phyloP scores from a whole-genome alignment of 2,113 vertebrate genomes.

The Toxostoma redivivum region DNA sequence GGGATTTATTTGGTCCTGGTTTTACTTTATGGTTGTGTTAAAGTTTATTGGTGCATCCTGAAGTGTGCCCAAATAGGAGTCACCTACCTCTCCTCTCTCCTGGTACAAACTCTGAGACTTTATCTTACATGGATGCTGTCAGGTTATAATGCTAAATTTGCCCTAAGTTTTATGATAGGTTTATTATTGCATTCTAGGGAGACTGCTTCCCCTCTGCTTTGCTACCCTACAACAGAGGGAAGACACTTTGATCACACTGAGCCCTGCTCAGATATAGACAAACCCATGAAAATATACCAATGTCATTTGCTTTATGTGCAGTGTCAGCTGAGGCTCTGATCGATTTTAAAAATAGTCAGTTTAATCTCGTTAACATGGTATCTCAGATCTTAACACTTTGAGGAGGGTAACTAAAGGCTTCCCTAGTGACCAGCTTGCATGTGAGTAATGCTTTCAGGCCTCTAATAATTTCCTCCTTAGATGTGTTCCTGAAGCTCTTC shows the following conservation, averaged over 20 bases:
- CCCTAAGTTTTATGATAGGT: neutral
- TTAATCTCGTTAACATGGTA: conserved; percentile 17
- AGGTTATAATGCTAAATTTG: neutral
- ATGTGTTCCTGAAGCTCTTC: neutral
- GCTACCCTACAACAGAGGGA: neutral
- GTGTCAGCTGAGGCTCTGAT: neutral
- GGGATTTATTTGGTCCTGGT: neutral
- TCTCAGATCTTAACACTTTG: conserved; percentile 9
- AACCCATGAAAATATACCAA: neutral
- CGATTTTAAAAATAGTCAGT: neutral
- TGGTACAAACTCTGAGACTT: neutral
- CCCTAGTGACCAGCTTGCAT: neutral
- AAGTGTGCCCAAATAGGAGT: neutral
- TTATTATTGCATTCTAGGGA: neutral
- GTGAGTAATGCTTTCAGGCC: neutral
- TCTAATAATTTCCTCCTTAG: neutral
- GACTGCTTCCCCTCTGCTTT: neutral
- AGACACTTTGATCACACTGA: neutral
- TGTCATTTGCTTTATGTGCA: neutral
- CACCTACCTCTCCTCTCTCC: neutral
- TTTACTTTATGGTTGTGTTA: neutral
- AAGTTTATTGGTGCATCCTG: neutral
- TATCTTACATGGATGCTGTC: neutral
- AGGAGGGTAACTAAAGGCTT: conserved; percentile 17
- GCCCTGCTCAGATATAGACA: neutral